Evolutionary conservation across 2,888 invertebrate genomes (phyloP).

Genomic region (Drosophila longiperda): DNA sequence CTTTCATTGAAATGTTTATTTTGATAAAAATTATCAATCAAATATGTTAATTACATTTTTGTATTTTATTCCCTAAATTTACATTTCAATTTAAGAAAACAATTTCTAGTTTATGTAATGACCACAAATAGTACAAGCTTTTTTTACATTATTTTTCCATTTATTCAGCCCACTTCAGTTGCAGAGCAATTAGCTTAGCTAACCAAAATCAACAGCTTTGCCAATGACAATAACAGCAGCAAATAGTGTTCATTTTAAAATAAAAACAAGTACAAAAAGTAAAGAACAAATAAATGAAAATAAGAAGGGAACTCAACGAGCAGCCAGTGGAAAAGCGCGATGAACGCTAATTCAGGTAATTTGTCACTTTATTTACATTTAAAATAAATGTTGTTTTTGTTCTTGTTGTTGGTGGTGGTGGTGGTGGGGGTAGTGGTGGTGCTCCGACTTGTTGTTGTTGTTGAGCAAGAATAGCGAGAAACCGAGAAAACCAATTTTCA

Average conservation of each 20-base stretch:
- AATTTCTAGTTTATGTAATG: not conserved
- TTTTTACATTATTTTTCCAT: not conserved
- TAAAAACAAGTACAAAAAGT: slow-evolving; percentile 21
- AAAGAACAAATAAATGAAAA: slow-evolving; percentile 8
- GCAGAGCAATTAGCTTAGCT: slow-evolving; percentile 46
- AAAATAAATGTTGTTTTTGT: slow-evolving; percentile 67
- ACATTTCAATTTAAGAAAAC: not conserved
- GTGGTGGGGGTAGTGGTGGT: slow-evolving; percentile 28
- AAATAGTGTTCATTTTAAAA: slow-evolving; percentile 43
- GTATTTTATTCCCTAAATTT: not conserved
- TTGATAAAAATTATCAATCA: not conserved
- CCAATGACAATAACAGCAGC: slow-evolving; percentile 29
- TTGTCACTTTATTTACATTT: slow-evolving; percentile 81
- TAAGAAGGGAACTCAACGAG: slow-evolving; percentile 32
- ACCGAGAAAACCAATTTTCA: slow-evolving; percentile 78
- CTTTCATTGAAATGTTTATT: not conserved
- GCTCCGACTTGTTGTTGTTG: slow-evolving; percentile 32
- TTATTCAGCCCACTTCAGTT: not conserved
- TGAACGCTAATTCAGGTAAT: slow-evolving; percentile 78
- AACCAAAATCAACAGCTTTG: slow-evolving; percentile 52
- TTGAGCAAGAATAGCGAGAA: slow-evolving; percentile 47
- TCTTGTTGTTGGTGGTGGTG: slow-evolving; percentile 15
- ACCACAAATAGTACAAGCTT: not conserved
- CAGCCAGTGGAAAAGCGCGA: slow-evolving; percentile 46
- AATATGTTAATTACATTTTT: not conserved